Conservation (phyloP, 2,797 vertebrate genomes). For the Takifugu rubripes region DNA sequence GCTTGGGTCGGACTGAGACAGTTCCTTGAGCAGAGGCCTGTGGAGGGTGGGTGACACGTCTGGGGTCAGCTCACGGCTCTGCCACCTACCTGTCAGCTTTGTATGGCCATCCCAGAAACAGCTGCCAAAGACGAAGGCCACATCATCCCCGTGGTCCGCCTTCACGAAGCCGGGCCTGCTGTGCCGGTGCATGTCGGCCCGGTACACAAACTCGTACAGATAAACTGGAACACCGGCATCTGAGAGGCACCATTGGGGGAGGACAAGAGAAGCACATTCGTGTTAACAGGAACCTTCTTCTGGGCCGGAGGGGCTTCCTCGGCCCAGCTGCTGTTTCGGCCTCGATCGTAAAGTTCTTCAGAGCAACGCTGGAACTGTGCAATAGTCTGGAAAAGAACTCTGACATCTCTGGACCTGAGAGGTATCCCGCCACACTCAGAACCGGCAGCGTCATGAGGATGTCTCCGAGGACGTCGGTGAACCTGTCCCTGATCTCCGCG, state of each 20-base stretch:
- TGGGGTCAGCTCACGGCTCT: too few relatives aligned
- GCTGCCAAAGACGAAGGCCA: slow-evolving; percentile 82
- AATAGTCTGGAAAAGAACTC: too few relatives aligned
- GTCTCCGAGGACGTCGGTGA: slow-evolving; percentile 80
- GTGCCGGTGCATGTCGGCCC: slow-evolving; percentile 45
- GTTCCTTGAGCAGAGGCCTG: too few relatives aligned
- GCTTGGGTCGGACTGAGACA: too few relatives aligned
- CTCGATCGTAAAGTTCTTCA: background rate
- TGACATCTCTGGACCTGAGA: slow-evolving; percentile 73
- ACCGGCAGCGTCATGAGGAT: slow-evolving; percentile 75
- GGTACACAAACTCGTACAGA: slow-evolving; percentile 85
- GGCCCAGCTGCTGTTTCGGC: too few relatives aligned
- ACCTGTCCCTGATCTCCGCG: slow-evolving; percentile 70
- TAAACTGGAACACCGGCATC: slow-evolving; percentile 81
- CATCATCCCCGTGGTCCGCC: slow-evolving; percentile 82
- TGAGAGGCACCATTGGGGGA: slow-evolving; percentile 36
- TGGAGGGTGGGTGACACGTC: too few relatives aligned
- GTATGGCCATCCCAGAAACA: slow-evolving; percentile 74
- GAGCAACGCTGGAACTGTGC: too few relatives aligned
- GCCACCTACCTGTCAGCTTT: slow-evolving; percentile 60
- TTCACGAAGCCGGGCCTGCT: slow-evolving; percentile 82
- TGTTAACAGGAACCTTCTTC: background rate
- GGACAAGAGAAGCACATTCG: slow-evolving; percentile 1
- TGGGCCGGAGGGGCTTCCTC: too few relatives aligned
- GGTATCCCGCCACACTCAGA: slow-evolving; percentile 73